These are phyloP conservation scores for Acrobasis repandana DNA, from an alignment of 2,888 invertebrate genomes.

Conservation along the genomic window DNA sequence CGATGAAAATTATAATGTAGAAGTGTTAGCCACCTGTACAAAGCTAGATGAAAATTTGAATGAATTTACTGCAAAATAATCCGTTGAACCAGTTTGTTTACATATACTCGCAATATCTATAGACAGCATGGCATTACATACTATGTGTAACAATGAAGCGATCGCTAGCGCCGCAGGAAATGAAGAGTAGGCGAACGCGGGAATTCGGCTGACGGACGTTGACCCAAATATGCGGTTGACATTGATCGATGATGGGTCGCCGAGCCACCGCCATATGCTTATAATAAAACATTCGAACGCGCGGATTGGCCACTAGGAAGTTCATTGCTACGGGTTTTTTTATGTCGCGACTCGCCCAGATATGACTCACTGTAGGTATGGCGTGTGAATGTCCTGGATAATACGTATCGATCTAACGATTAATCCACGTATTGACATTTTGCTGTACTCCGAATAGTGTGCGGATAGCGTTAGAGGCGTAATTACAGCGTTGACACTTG, in stretches of 20 bases:
- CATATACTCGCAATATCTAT: neutral
- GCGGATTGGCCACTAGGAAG: conserved; percentile 66
- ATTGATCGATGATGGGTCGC: conserved; percentile 79
- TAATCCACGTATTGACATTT: conserved; percentile 24
- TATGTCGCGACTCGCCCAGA: conserved; percentile 54
- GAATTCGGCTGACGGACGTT: conserved; percentile 76
- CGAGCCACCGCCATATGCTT: conserved; percentile 42
- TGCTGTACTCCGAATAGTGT: neutral
- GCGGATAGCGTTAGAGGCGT: neutral
- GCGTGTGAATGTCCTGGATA: conserved; percentile 34
- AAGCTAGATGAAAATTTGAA: neutral
- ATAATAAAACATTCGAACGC: conserved; percentile 60
- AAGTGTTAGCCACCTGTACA: neutral
- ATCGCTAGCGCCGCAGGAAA: conserved; percentile 62
- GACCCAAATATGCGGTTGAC: conserved; percentile 81
- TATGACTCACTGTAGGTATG: conserved; percentile 48
- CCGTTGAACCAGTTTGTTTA: neutral
- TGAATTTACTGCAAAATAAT: neutral
- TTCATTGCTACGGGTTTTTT: conserved; percentile 71
- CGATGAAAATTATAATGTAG: too few species aligned
- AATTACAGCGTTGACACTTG: conserved; percentile 3
- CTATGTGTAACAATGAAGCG: conserved; percentile 43
- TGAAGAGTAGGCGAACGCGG: conserved; percentile 66
- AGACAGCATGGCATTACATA: conserved; percentile 5
- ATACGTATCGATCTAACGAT: conserved; percentile 35